These are phyloP conservation scores for Halcyon senegalensis DNA, from an alignment of 2,113 vertebrate genomes.

Conservation along the genomic window DNA sequence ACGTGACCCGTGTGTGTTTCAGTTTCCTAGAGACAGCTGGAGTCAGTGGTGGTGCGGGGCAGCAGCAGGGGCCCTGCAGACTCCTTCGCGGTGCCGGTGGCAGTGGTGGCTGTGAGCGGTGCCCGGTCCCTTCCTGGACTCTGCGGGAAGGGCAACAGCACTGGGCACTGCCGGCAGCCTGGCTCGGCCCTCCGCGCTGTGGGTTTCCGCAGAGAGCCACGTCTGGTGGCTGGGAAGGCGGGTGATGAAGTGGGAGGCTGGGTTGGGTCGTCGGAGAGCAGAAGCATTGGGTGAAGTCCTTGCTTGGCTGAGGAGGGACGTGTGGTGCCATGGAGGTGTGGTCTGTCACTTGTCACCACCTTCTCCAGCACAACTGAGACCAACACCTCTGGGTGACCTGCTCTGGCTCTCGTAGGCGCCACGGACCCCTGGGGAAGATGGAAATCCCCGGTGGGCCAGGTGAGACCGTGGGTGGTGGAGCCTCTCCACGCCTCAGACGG, in stretches of 20 bases:
- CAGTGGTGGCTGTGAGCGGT: accelerated
- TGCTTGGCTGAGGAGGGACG: background rate
- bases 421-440: background rate
- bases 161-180: background rate
- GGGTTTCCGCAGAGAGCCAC: background rate
- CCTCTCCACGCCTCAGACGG: accelerated
- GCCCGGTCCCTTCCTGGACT: accelerated
- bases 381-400: background rate
- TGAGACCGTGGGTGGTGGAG: background rate
- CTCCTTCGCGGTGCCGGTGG: background rate
- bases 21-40: accelerated
- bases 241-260: background rate
- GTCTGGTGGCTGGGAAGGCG: background rate
- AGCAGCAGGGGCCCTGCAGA: background rate
- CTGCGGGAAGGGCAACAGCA: accelerated
- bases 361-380: background rate
- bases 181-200: accelerated
- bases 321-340: accelerated
- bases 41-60: background rate
- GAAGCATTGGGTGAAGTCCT: background rate
- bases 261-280: background rate
- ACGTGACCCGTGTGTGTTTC: accelerated
- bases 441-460: background rate
- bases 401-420: background rate
- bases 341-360: background rate